phyloP scores from a whole-genome alignment of 2,888 invertebrate species.

The Dynastes grantii region DNA sequence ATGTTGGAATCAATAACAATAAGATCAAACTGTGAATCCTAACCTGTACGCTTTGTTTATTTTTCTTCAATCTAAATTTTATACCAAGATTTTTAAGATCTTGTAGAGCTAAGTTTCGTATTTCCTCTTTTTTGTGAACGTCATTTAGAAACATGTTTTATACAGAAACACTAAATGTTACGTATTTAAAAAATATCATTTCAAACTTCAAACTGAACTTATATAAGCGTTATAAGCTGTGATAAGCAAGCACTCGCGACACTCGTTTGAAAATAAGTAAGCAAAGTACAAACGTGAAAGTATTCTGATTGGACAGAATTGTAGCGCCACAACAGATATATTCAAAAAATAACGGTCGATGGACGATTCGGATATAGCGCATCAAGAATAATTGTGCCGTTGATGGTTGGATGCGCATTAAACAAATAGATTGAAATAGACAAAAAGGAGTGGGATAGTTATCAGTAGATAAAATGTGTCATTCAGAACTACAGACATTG shows the following conservation, averaged over 20 bases:
- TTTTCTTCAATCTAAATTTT: slow-evolving; percentile 81
- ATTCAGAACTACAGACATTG: too few relatives aligned
- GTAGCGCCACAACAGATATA: slow-evolving; percentile 3
- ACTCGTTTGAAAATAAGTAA: slow-evolving; percentile 39
- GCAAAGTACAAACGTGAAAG: slow-evolving; percentile 28
- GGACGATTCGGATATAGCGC: too few relatives aligned
- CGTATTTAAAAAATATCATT: slow-evolving; percentile 24
- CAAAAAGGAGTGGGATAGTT: too few relatives aligned
- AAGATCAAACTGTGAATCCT: slow-evolving; percentile 50
- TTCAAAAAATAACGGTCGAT: slow-evolving; percentile 51
- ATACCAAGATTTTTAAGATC: slow-evolving; percentile 81
- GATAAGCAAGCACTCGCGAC: too few relatives aligned
- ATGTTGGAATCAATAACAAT: slow-evolving; percentile 28
- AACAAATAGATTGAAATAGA: too few relatives aligned
- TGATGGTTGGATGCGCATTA: too few relatives aligned
- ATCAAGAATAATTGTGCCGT: too few relatives aligned
- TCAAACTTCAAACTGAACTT: slow-evolving; percentile 41
- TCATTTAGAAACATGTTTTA: slow-evolving; percentile 73
- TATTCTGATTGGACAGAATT: slow-evolving; percentile 33
- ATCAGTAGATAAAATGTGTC: too few relatives aligned
- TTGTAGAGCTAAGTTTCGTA: slow-evolving; percentile 74
- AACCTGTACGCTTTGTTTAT: slow-evolving; percentile 72
- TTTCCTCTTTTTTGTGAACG: slow-evolving; percentile 73
- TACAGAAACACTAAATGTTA: slow-evolving; percentile 3
- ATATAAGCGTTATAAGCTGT: slow-evolving; percentile 8